These are phyloP conservation scores for Paramormyrops hopkinsi DNA, from an alignment of 2,797 vertebrate species.

Conservation along the genomic window DNA sequence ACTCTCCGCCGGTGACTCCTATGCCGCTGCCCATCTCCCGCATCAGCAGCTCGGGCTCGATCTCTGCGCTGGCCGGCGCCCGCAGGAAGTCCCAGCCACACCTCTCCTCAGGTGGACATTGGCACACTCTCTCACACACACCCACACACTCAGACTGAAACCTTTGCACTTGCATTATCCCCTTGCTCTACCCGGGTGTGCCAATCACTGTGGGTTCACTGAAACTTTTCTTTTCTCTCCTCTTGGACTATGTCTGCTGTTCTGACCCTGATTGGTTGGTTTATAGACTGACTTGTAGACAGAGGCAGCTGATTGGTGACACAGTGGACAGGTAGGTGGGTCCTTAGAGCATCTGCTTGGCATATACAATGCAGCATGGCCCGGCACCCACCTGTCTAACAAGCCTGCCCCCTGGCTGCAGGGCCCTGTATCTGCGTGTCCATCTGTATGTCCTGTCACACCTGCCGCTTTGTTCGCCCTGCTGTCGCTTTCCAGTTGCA, in stretches of 20 bases:
- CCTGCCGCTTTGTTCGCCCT: constrained; percentile 25
- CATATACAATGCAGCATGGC: constrained; percentile 62
- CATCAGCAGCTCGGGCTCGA: constrained; percentile 64
- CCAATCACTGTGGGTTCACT: background rate
- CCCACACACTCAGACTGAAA: background rate
- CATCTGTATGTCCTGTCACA: background rate
- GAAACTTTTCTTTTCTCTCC: constrained; percentile 11
- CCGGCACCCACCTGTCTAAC: constrained; percentile 45
- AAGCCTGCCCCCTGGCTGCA: background rate
- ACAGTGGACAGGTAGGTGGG: constrained; percentile 70
- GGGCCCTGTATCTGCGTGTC: background rate
- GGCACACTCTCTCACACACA: background rate
- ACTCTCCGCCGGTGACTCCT: constrained; percentile 60
- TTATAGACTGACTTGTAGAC: constrained; percentile 68
- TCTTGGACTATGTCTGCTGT: constrained; percentile 35
- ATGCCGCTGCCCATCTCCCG: constrained; percentile 61
- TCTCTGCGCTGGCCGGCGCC: constrained; percentile 52
- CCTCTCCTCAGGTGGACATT: constrained; percentile 54
- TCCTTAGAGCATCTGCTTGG: constrained; percentile 48
- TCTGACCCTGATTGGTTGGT: constrained; percentile 64
- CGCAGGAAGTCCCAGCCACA: constrained; percentile 64
- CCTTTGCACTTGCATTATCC: background rate
- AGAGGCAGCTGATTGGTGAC: constrained; percentile 60
- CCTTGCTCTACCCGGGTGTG: background rate
- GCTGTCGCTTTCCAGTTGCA: constrained; percentile 2